Evolutionary conservation across 1,140 invertebrate genomes (phyloP).

Genomic region (Nilaparvata lugens): DNA sequence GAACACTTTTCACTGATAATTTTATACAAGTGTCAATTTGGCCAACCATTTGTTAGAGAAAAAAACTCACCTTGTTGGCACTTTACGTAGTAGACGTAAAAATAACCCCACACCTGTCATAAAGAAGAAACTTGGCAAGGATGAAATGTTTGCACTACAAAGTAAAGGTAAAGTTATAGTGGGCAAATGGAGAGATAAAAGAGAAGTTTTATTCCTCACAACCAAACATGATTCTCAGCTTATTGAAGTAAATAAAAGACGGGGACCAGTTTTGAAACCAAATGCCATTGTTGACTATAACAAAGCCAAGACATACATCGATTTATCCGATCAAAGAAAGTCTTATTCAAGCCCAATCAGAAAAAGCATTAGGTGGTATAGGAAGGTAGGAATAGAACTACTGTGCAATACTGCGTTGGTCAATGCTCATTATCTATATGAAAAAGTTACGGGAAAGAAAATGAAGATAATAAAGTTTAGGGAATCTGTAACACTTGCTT

Average conservation of each 20-base stretch:
- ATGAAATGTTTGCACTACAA: background rate
- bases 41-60: constrained; percentile 20
- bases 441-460: background rate
- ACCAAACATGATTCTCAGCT: background rate
- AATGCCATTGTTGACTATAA: background rate
- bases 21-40: constrained; percentile 23
- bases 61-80: no score
- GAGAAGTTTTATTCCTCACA: background rate
- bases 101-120: background rate
- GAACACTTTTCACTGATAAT: constrained; percentile 26
- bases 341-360: background rate
- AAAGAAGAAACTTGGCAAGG: background rate
- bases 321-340: background rate
- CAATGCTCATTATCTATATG: background rate
- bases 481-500: background rate
- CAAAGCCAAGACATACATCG: background rate
- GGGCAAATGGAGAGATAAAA: background rate
- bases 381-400: background rate
- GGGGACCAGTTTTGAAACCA: background rate
- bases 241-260: background rate
- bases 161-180: background rate
- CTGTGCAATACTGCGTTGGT: background rate
- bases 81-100: constrained; percentile 8
- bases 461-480: background rate
- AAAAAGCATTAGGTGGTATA: background rate